Evolutionary conservation across 1,140 invertebrate genomes (phyloP).

Genomic region (Hestina assimilis): DNA sequence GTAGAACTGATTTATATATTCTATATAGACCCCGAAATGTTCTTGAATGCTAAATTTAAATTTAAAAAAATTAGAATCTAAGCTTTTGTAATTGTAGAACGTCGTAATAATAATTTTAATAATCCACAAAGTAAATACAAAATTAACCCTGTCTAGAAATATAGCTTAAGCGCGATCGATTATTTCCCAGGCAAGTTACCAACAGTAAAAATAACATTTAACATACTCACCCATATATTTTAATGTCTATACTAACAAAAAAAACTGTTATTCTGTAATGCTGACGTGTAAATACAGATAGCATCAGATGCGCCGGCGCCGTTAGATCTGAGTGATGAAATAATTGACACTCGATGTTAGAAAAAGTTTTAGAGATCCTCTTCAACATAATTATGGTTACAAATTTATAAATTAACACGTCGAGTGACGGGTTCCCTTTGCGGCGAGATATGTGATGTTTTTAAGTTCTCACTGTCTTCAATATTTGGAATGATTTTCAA

Average conservation of each 20-base stretch:
- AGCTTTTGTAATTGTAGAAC: no score
- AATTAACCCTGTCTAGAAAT: no score
- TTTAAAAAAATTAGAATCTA: no score
- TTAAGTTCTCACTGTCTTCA: no score
- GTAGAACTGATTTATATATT: no score
- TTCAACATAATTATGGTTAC: conserved; percentile 45
- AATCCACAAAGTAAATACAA: no score
- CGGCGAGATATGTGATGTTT: conserved; percentile 27
- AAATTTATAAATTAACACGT: conserved; percentile 45
- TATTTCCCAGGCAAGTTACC: no score
- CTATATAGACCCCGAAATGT: no score
- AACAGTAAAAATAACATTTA: background rate
- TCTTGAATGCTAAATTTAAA: no score
- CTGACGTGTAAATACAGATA: conserved; percentile 54
- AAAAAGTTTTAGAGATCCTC: conserved; percentile 43
- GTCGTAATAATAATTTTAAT: no score
- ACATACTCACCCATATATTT: background rate
- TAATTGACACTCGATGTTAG: conserved; percentile 58
- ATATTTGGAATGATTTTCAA: no score
- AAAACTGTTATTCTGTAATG: conserved; percentile 42
- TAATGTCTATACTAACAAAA: conserved; percentile 17
- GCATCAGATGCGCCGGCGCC: conserved; percentile 44
- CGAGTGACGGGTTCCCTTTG: conserved; percentile 30
- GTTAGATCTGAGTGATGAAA: conserved; percentile 53
- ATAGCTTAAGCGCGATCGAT: no score